Conservation (phyloP, 2,797 vertebrate genomes). For the Centropyge bicolor region DNA sequence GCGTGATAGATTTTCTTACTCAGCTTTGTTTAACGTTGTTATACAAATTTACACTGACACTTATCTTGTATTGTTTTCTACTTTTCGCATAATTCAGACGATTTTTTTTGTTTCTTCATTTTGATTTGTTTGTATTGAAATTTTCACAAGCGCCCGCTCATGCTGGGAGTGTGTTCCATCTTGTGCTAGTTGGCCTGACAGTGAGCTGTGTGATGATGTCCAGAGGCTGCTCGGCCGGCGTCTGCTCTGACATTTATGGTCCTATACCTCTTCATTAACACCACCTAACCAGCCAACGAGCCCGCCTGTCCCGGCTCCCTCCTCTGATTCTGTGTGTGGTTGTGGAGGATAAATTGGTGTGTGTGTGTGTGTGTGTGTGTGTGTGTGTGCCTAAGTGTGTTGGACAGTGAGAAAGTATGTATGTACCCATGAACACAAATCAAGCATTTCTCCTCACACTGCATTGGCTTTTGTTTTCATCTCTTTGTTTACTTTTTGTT, state of each 20-base stretch:
- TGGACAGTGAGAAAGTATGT: conserved; percentile 45
- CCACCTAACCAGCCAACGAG: conserved; percentile 88
- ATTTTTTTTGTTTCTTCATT: background rate
- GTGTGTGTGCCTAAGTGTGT: conserved; percentile 50
- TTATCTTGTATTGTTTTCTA: background rate
- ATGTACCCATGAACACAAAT: conserved; percentile 27
- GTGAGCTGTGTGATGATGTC: conserved; percentile 87
- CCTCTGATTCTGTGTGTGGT: conserved; percentile 66
- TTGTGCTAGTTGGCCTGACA: conserved; percentile 70
- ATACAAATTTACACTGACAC: background rate
- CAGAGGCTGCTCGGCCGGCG: conserved; percentile 87
- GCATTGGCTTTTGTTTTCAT: conserved; percentile 6
- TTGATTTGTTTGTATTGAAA: no score
- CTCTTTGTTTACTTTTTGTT: conserved; percentile 3
- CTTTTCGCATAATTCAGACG: background rate
- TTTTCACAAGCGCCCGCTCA: no score
- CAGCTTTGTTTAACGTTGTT: conserved; percentile 21
- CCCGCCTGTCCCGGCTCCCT: conserved; percentile 70
- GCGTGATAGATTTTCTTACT: conserved; percentile 11
- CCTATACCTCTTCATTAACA: conserved; percentile 92
- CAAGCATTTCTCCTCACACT: conserved; percentile 10
- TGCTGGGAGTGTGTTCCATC: conserved; percentile 43
- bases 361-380: conserved; percentile 45
- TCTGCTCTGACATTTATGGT: conserved; percentile 91
- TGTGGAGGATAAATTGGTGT: conserved; percentile 60